Base-by-base conservation (phyloP, 2,797 vertebrate species). In the Urocyon cinereoargenteus region DNA sequence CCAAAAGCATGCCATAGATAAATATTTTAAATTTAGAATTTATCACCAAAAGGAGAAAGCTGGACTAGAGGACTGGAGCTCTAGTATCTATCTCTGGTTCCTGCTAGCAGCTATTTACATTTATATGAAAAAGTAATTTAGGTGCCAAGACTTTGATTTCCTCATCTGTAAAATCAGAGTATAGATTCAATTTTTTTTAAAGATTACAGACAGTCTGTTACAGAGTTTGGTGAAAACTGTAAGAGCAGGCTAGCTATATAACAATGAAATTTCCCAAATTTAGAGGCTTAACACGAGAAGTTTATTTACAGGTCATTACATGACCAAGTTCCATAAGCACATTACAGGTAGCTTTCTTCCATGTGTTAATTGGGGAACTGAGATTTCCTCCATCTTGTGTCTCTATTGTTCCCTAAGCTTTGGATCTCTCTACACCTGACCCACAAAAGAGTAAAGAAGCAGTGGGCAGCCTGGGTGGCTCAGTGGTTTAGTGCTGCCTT, bases 11-110 rank as follows among this genome's bases (percentile, higher is more conserved):
- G 16, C 36, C 36, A 92, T 7, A 86, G 49, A 73, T 24, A 72
- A 90, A 53, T n/a, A 62, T 90, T 83, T 90, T 53, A 90, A 90
- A 10, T 55, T 73, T 55, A 51, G 53, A 90, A 55, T 91, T 73
- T 34, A 28, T 86, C 21, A 51, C 28, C 40, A 59, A 57, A 59
- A 70, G 81, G 34, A 45, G 11, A 93, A 89, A 70, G 1, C 49
- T 68, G 13, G 3, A 40, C 26, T 26, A 45, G 45, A 86, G 72
- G 2, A 53, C 10, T 59, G 18, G 34, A 75, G 7, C 59, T 12
- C 18, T 31, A 26, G 10, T 18, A 5, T 62, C 45, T 81, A 5
- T 55, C 53, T 93, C 75, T 77, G 49, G 5, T 75, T 88, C 66
- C 72, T 78, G 0, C 24, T 26, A 51, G 3, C 34, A 64, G 64